Base-by-base conservation (phyloP, 2,113 vertebrate species). In the Leucopsar rothschildi region DNA sequence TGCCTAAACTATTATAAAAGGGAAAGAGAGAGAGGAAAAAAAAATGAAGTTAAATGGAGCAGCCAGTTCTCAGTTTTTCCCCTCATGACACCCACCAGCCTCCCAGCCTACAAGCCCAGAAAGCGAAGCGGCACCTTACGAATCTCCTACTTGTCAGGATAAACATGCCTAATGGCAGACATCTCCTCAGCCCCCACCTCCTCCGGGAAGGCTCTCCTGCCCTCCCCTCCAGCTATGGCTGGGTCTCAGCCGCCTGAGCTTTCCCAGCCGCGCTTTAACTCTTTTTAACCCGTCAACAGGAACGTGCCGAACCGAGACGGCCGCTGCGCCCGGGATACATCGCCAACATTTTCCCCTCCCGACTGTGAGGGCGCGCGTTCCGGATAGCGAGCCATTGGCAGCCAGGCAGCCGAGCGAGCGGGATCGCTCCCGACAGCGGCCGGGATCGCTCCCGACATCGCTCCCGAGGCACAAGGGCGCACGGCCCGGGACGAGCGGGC, bases 81-180 rank as follows among this genome's bases (percentile, higher is more conserved):
- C 88, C 66, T 86, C 68, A 17, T 63, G 72, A 86, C 63, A 86
- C 72, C 88, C 82, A 88, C 73, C 76, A 92, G 50, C 42, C 86
- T 86, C 64, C 33, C 76, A 73, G 77, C 76, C 94, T 59, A 45
- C 80, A 86, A 88, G 83, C 25, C 39, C 91, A 56, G 73, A 73
- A 63, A 78, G 70, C 7, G 2, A 93, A 80, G 68, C 88, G 70
- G 71, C 71, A 90, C 71, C 59, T 88, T 57, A 63, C 59, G 70
- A 19, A 77, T 76, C 55, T 81, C 72, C 69, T 24, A 22, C 79
- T 92, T 39, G 86, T 31, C 82, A 90, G 86, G 92, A 93, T 81
- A 93, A 94, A 93, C 56, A 83, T 11, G 59, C 55, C 40, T 70
- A 89, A 93, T 72, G 59, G 86, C 92, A 93, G 88, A 88, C 71